A percentile compares a stretch with the other conserved stretches of the same genome.
These are phyloP conservation scores for Polydrusus tereticollis DNA, from an alignment of 2,888 invertebrate genomes.

Conservation along the genomic window DNA sequence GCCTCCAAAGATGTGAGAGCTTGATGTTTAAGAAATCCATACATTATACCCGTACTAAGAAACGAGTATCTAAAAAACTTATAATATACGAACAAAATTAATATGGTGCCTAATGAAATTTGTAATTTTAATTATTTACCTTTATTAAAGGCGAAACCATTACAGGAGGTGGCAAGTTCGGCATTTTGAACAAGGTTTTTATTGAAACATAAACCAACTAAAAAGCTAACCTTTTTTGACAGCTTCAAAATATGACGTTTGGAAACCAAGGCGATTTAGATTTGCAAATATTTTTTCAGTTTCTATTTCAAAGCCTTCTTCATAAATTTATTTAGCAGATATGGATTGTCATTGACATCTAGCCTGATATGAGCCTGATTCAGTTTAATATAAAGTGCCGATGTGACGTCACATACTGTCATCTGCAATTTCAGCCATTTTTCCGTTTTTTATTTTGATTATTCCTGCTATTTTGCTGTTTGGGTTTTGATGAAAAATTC, in stretches of 20 bases:
- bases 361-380: no score
- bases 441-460: no score
- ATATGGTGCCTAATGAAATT: neutral
- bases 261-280: neutral
- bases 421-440: no score
- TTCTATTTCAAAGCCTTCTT: neutral
- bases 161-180: constrained; percentile 39
- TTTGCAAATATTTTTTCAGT: neutral
- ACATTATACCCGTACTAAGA: constrained; percentile 35
- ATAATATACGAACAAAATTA: neutral
- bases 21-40: constrained; percentile 31
- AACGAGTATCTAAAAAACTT: constrained; percentile 47
- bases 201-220: neutral
- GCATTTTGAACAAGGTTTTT: constrained; percentile 15
- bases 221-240: neutral
- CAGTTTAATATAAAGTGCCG: no score
- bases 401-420: no score
- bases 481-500: no score
- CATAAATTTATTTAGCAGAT: no score
- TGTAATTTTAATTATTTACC: constrained; percentile 4
- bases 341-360: no score
- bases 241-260: neutral
- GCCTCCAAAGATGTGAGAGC: constrained; percentile 23
- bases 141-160: constrained; percentile 39
- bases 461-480: no score